phyloP scores from a whole-genome alignment of 2,113 vertebrate species.

The Bagarius yarrelli region DNA sequence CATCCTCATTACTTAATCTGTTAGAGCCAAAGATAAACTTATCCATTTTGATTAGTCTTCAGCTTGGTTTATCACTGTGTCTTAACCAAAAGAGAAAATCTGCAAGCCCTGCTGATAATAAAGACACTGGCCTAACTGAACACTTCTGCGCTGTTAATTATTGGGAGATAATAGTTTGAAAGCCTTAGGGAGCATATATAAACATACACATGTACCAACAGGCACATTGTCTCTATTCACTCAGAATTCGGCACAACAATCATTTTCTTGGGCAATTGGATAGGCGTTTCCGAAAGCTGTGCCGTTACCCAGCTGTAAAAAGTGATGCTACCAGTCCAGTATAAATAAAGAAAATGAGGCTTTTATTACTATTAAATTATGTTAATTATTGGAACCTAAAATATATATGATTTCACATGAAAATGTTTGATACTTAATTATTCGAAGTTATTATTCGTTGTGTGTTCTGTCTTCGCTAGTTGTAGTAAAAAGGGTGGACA shows the following conservation, averaged over 20 bases:
- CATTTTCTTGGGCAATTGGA: slow-evolving; percentile 16
- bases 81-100: background rate
- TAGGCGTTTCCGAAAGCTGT: slow-evolving; percentile 16
- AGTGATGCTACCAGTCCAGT: background rate
- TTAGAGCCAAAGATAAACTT: slow-evolving; percentile 2
- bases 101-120: background rate
- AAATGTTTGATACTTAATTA: background rate
- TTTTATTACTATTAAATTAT: background rate
- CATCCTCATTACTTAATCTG: background rate
- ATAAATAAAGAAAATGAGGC: too few species aligned
- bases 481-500: slow-evolving; percentile 32
- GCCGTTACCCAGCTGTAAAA: background rate
- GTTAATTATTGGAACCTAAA: too few species aligned
- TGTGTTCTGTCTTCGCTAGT: slow-evolving; percentile 23
- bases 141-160: slow-evolving; percentile 19
- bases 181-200: background rate
- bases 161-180: background rate
- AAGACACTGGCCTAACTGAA: background rate
- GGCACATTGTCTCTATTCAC: background rate
- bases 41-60: background rate
- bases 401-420: slow-evolving; percentile 1
- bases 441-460: background rate
- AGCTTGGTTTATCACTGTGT: background rate
- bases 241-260: background rate
- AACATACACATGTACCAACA: slow-evolving; percentile 11